phyloP scores from a whole-genome alignment of 2,888 invertebrate species.

The Harpalus rufipes region DNA sequence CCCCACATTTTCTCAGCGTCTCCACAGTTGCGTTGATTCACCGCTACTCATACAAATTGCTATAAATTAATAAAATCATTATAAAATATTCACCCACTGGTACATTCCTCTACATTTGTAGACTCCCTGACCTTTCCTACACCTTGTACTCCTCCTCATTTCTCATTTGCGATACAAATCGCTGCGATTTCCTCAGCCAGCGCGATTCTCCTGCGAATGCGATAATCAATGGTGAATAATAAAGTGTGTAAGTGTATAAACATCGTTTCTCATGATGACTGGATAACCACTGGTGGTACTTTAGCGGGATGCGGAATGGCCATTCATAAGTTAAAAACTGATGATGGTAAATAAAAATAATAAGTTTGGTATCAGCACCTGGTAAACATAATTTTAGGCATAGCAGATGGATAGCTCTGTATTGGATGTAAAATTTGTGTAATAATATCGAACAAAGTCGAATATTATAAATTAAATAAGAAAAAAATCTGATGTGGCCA shows the following conservation, averaged over 20 bases:
- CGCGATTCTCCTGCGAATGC: slow-evolving; percentile 22
- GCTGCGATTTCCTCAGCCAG: slow-evolving; percentile 37
- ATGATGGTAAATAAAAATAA: background rate
- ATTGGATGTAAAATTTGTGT: background rate
- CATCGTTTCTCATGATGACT: slow-evolving; percentile 62
- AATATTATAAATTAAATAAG: background rate
- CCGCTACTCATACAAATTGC: background rate
- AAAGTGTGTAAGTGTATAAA: slow-evolving; percentile 62
- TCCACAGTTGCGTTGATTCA: background rate
- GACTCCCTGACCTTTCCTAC: background rate
- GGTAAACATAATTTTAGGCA: background rate
- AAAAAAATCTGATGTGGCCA: no score
- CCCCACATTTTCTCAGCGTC: background rate
- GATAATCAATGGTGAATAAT: slow-evolving; percentile 63
- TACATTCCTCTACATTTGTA: background rate
- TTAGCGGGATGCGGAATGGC: slow-evolving; percentile 7
- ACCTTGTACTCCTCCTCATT: background rate
- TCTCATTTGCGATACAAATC: slow-evolving; percentile 35
- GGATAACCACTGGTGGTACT: slow-evolving; percentile 54
- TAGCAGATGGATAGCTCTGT: background rate
- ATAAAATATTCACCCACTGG: background rate
- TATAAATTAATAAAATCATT: slow-evolving; percentile 3
- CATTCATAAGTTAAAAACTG: slow-evolving; percentile 27
- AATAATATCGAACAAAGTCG: background rate
- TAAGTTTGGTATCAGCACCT: background rate